phyloP scores from a whole-genome alignment of 92 coral and sea anemone species.

The Zoanthus sociatus region DNA sequence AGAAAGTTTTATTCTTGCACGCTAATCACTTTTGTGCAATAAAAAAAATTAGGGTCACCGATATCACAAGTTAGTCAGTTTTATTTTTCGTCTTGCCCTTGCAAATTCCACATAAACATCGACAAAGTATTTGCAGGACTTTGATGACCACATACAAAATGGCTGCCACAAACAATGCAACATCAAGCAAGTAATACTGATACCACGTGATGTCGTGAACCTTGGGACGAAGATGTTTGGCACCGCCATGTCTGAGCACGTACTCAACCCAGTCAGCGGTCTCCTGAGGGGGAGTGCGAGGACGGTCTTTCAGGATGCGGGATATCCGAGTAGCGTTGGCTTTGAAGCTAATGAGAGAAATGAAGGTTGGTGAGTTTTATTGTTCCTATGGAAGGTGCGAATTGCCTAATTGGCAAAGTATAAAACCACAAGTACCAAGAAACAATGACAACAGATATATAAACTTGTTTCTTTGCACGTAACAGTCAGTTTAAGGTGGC shows the following conservation, averaged over 20 bases:
- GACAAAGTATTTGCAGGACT: not conserved
- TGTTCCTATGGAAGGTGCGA: not conserved
- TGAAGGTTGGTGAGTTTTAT: not conserved
- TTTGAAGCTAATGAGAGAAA: constrained; percentile 26
- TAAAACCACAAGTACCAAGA: not conserved
- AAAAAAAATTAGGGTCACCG: too few relatives aligned
- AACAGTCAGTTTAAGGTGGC: too few relatives aligned
- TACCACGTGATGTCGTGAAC: constrained; percentile 69
- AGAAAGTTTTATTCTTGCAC: too few relatives aligned
- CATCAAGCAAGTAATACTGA: constrained; percentile 56
- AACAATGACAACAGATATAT: too few relatives aligned
- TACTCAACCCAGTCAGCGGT: constrained; percentile 75
- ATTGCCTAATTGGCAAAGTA: not conserved
- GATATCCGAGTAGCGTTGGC: constrained; percentile 38
- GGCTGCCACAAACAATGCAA: constrained; percentile 2
- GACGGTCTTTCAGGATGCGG: constrained; percentile 50
- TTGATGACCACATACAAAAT: not conserved
- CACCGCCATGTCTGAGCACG: constrained; percentile 67
- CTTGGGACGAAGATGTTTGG: constrained; percentile 65
- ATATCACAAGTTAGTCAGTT: not conserved
- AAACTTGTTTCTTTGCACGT: too few relatives aligned
- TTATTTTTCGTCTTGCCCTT: not conserved
- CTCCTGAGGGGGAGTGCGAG: constrained; percentile 40
- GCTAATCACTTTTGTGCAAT: too few relatives aligned
- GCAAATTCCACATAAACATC: not conserved